Evolutionary conservation across 2,888 invertebrate genomes (phyloP).

Genomic region (Fragum whitleyi): DNA sequence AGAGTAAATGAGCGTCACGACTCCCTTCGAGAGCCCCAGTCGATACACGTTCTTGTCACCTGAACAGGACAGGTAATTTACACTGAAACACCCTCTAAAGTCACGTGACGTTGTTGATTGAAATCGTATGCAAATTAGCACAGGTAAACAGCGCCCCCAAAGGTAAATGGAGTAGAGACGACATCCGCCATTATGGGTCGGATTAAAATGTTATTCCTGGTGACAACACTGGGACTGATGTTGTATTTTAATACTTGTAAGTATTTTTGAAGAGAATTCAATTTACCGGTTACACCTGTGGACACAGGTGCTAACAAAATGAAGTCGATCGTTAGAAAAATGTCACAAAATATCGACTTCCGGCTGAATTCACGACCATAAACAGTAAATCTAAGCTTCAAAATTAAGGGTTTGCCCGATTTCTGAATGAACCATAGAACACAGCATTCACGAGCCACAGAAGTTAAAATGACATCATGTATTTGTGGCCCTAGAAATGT

Average conservation of each 20-base stretch:
- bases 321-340: too few relatives aligned
- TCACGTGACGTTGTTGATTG: conserved; percentile 44
- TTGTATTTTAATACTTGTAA: conserved; percentile 49
- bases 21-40: neutral
- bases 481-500: too few relatives aligned
- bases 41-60: conserved; percentile 10
- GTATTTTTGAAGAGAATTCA: conserved; percentile 11
- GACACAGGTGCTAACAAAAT: too few relatives aligned
- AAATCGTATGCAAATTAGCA: conserved; percentile 64
- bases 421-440: too few relatives aligned
- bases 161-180: conserved; percentile 48
- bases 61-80: conserved; percentile 11
- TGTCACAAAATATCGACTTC: neutral
- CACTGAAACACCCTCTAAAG: conserved; percentile 48
- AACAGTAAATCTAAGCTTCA: neutral
- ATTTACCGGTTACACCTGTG: neutral
- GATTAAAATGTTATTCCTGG: conserved; percentile 43
- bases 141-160: conserved; percentile 69
- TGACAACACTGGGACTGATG: conserved; percentile 52
- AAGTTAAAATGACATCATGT: too few relatives aligned
- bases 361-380: neutral
- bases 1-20: too few relatives aligned
- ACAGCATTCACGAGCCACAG: too few relatives aligned
- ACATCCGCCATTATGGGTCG: conserved; percentile 75
- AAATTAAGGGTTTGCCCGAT: too few relatives aligned